Base-by-base conservation (phyloP, 2,888 invertebrate genomes). In the Prosapia bicincta region DNA sequence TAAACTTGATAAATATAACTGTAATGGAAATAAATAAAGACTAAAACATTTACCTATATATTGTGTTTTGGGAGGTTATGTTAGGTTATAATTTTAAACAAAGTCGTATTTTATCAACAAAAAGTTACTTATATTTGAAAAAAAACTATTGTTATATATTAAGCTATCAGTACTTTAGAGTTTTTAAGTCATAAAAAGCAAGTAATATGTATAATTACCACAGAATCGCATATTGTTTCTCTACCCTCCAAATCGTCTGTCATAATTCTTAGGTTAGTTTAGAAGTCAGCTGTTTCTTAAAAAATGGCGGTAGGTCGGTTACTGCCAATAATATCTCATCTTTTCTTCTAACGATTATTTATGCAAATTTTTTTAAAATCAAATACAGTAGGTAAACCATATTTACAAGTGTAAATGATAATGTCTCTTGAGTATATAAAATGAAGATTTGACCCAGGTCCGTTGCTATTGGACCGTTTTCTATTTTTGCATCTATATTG, bases 141-240 rank as follows among this genome's bases (percentile, higher is more conserved):
- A 54, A 54, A 54, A 54, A 20, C 3, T 54, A 54, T 54, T n/a
- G 0, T 54, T 1, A 54, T 20, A 2, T 3, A 54, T 3, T 54
- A 54, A 54, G 13, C 3, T 5, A 54, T 6, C 1, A 20, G 3
- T 54, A 54, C 54, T 54, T 54, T 54, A 54, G 3, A 54, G 54
- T 54, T 74, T 74, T 74, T 74, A 74, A 74, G 68, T 74, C 74
- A 74, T 68, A 74, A 43, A 43, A 74, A 7, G 15, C 3, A 32
- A 6, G 7, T 43, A 26, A 26, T 1, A 20, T 13, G 2, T 23
- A 7, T 54, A 74, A 87, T 88, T 90, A 95, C 95, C 87, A 93
- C 91, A 78, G 95, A 94, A 87, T 95, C 95, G 88, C 95, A 95
- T 88, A 95, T 93, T 82, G 94, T 92, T 78, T 84, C 84, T 81